Evolutionary conservation across 2,888 invertebrate genomes (phyloP).

Genomic region (Andrena flavipes): DNA sequence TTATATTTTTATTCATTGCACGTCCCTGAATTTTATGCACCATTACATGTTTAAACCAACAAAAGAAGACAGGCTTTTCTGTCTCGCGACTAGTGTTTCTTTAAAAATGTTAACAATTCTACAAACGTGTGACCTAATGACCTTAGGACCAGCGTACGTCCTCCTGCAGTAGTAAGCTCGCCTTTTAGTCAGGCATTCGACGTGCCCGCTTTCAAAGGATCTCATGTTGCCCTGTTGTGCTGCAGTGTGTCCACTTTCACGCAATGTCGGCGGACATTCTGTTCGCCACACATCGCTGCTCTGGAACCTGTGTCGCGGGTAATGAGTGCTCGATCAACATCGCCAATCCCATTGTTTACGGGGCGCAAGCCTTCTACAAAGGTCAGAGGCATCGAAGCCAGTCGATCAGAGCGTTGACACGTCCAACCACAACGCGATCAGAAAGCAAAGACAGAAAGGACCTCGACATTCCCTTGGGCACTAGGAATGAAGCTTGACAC

Average conservation of each 20-base stretch:
- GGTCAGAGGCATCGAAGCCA: constrained; percentile 33
- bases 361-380: constrained; percentile 20
- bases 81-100: no score
- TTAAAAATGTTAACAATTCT: no score
- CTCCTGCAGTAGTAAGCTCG: no score
- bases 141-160: no score
- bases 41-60: no score
- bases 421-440: not conserved
- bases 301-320: constrained; percentile 36
- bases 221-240: constrained; percentile 18
- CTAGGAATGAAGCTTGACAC: no score
- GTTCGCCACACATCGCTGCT: constrained; percentile 12
- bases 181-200: not conserved
- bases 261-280: constrained; percentile 21
- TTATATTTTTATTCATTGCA: no score
- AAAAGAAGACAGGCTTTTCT: no score
- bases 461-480: not conserved
- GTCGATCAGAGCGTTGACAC: constrained; percentile 29
- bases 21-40: no score
- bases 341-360: constrained; percentile 39
- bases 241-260: constrained; percentile 23
- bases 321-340: constrained; percentile 50
- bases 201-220: constrained; percentile 1
- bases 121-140: no score
- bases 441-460: not conserved